Evolutionary conservation across 1,140 invertebrate species (phyloP), one percentile per base, ranked within the genome.

Genomic region (Tetramorium alpestre): DNA sequence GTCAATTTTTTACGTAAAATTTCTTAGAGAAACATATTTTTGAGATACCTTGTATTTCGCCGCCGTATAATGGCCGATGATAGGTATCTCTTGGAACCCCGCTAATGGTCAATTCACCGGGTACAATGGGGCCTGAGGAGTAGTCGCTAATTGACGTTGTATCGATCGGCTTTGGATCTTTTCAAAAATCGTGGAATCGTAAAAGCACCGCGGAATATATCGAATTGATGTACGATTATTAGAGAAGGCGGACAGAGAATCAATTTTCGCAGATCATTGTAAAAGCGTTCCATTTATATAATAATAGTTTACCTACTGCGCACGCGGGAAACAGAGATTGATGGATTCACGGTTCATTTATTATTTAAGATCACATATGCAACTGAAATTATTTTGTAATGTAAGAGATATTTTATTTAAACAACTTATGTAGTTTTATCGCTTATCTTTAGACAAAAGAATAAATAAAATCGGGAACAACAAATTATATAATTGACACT

Each of bases 181-280:
- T 82, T 69, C 44, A 44, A 18, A 64, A 60, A 85, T 76, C 41
- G 41, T 76, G 41, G 10, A 87, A 64, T 87, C 33, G 33, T 77
- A 80, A 22, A 86, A 22, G 28, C 4, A 25, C 62, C 58, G n/a
- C 38, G 4, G 51, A 58, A 80, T 41, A 80, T 41, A 62, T 62
- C 11, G 25, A 77, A 22, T 33, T 25, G 47, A 69, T 18, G 10
- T 44, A 28, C n/a, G 82, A 82, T 70, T 67, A 88, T 87, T 88
- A 84, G 33, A 18, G n/a, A 33, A 49, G 49, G 64, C 25, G 22
- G 72, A 69, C 22, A 73, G 88, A 77, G 51, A 88, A 88, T 88
- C 86, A 88, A 78, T 89, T 88, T 85, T 85, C 56, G 87, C 3
- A 33, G 72, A 62, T 25, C 22, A 54, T 75, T 7, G 76, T 28